These are phyloP conservation scores for Frieseomelitta varia DNA, from an alignment of 1,140 invertebrate species.

Conservation along the genomic window DNA sequence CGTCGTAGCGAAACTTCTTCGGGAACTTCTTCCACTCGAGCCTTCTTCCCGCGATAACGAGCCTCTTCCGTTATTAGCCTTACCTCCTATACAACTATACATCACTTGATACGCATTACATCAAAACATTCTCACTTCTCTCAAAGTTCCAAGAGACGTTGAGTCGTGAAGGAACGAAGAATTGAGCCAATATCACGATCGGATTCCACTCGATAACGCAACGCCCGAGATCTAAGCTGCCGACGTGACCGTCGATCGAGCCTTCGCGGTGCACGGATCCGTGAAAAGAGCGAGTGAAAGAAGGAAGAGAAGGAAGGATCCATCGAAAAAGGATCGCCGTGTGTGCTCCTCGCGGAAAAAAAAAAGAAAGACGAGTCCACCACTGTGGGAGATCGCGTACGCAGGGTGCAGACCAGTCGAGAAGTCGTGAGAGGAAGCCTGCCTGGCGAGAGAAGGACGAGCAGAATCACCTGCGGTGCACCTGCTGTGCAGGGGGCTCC, in stretches of 20 bases:
- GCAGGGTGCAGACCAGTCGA: constrained; percentile 57
- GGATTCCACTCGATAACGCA: not conserved
- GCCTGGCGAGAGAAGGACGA: constrained; percentile 57
- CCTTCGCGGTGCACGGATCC: constrained; percentile 19
- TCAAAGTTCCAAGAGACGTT: not conserved
- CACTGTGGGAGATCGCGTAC: constrained; percentile 69
- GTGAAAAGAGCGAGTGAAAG: not conserved
- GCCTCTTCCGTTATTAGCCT: constrained; percentile 8
- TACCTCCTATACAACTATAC: not conserved
- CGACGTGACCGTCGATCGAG: constrained; percentile 47
- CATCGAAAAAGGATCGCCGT: constrained; percentile 47
- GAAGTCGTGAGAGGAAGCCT: constrained; percentile 62
- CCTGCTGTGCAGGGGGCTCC: constrained; percentile 74
- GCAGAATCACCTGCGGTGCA: constrained; percentile 72
- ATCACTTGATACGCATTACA: not conserved
- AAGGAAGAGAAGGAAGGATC: not conserved
- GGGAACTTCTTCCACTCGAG: constrained; percentile 9
- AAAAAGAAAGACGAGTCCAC: constrained; percentile 55
- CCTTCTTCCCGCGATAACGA: not conserved
- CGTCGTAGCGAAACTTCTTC: constrained; percentile 15
- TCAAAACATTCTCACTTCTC: not conserved
- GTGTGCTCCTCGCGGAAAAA: constrained; percentile 51
- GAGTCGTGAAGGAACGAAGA: not conserved
- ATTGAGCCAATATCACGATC: not conserved
- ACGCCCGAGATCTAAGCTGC: not conserved